Evolutionary conservation across 1,140 invertebrate species (phyloP).

Genomic region (Drosophila guanche): DNA sequence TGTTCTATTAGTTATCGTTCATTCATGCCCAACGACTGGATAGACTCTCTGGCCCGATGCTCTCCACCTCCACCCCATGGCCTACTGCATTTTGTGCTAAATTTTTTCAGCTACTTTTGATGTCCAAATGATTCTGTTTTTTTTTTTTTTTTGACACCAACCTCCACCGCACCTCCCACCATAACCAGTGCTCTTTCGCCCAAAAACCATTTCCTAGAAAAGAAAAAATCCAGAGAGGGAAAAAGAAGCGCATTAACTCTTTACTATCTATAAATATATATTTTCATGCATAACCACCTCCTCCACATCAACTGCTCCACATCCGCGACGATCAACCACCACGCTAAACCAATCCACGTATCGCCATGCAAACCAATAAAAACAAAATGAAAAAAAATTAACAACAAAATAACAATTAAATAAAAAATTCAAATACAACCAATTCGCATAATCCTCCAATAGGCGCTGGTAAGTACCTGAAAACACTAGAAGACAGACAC

Average conservation of each 20-base stretch:
- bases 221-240: not conserved
- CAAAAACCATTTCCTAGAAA: too few relatives aligned
- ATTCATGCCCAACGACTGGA: too few relatives aligned
- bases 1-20: too few relatives aligned
- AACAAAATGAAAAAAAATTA: conserved; percentile 9
- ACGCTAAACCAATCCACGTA: conserved; percentile 44
- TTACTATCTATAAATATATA: conserved; percentile 35
- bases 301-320: conserved; percentile 36
- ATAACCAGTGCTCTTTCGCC: not conserved
- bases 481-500: not conserved
- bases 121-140: not conserved
- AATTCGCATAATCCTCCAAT: conserved; percentile 33
- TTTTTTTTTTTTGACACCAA: not conserved
- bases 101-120: conserved; percentile 11
- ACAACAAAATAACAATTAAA: too few relatives aligned
- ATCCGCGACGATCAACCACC: conserved; percentile 28
- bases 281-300: conserved; percentile 46
- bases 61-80: too few relatives aligned
- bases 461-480: conserved; percentile 53
- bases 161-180: too few relatives aligned
- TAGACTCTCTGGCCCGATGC: too few relatives aligned
- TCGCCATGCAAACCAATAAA: conserved; percentile 34
- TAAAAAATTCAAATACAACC: too few relatives aligned
- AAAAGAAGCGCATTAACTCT: conserved; percentile 26
- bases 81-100: not conserved